phyloP scores from a whole-genome alignment of 2,797 vertebrate species.

The Bovichtus diacanthus region DNA sequence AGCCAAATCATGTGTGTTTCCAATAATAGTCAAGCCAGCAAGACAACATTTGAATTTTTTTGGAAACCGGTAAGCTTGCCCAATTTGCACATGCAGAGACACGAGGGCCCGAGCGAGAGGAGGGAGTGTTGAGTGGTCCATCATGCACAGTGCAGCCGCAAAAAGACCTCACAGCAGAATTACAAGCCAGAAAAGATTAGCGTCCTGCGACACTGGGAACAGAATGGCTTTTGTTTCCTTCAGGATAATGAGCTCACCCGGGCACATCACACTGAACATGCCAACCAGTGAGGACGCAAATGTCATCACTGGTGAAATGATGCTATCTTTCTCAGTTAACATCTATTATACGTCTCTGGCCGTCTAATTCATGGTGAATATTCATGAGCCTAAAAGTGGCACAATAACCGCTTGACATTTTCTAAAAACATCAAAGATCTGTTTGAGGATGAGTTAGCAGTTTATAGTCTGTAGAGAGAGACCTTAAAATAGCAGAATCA shows the following conservation, averaged over 20 bases:
- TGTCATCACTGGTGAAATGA: conserved; percentile 50
- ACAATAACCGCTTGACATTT: conserved; percentile 35
- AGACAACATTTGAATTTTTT: conserved; percentile 31
- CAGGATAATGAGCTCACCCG: conserved; percentile 82
- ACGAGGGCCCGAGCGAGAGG: conserved; percentile 49
- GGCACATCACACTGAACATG: conserved; percentile 69
- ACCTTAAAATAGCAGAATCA: conserved; percentile 1
- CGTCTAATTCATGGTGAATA: conserved; percentile 49
- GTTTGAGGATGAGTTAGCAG: conserved; percentile 11
- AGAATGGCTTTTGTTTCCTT: conserved; percentile 86
- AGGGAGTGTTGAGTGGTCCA: conserved; percentile 46
- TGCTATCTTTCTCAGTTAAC: conserved; percentile 34
- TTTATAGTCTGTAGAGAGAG: conserved; percentile 10
- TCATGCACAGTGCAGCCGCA: conserved; percentile 58
- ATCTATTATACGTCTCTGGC: conserved; percentile 27
- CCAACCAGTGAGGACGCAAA: conserved; percentile 55
- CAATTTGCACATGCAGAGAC: conserved; percentile 68
- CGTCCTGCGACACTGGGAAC: conserved; percentile 80
- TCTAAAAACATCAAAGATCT: conserved; percentile 21
- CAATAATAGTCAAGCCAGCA: conserved; percentile 5
- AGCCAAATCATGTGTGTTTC: conserved; percentile 17
- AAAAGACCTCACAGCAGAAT: conserved; percentile 76
- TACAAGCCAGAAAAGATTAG: conserved; percentile 89
- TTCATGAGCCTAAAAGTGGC: conserved; percentile 44
- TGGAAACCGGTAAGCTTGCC: conserved; percentile 12